phyloP scores from a whole-genome alignment of 2,888 invertebrate genomes.

The Platycheirus rosarum region DNA sequence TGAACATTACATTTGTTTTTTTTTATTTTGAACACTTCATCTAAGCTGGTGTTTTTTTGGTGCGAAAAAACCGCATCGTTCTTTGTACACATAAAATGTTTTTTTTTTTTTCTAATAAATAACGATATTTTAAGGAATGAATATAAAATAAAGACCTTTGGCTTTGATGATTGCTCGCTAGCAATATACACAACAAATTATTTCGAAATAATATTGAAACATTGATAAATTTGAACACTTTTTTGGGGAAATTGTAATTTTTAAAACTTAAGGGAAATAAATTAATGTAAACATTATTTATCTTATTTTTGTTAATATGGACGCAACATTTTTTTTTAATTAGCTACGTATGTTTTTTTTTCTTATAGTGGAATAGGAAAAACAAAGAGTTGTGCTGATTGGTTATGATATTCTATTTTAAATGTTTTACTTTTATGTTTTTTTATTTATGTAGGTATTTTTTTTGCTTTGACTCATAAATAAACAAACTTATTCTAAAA shows the following conservation, averaged over 20 bases:
- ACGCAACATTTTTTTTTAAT: conserved; percentile 16
- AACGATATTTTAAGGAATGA: too few species aligned
- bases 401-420: conserved; percentile 12
- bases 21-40: neutral
- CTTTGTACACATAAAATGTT: too few species aligned
- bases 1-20: conserved; percentile 1
- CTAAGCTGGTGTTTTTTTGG: neutral
- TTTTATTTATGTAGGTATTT: neutral
- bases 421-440: neutral
- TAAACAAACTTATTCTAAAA: conserved; percentile 17
- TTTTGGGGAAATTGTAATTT: neutral
- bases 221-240: too few species aligned
- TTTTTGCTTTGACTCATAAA: conserved; percentile 17
- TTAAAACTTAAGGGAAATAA: conserved; percentile 36
- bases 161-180: too few species aligned
- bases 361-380: conserved; percentile 11
- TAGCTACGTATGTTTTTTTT: neutral
- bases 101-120: too few species aligned
- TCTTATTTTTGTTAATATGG: conserved; percentile 1
- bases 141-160: too few species aligned
- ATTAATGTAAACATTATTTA: too few species aligned
- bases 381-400: conserved; percentile 19
- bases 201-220: too few species aligned
- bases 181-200: too few species aligned
- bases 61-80: conserved; percentile 1